phyloP scores from a whole-genome alignment of 2,113 vertebrate genomes.

The Pelecanoides urinatrix region DNA sequence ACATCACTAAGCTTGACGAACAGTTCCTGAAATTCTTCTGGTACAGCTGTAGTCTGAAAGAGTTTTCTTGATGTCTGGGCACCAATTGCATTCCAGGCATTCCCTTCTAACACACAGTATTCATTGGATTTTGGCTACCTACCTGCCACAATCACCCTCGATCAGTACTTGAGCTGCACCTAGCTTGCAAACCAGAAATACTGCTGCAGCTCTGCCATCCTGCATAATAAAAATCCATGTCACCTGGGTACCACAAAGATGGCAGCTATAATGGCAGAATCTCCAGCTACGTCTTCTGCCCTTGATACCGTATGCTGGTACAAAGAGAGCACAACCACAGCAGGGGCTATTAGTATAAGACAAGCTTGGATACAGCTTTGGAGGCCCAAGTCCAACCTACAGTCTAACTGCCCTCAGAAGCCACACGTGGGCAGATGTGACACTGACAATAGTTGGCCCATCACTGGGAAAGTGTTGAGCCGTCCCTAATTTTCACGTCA shows the following conservation, averaged over 20 bases:
- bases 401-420: background rate
- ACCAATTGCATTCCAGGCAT: background rate
- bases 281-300: background rate
- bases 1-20: background rate
- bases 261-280: background rate
- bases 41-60: background rate
- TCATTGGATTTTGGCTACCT: background rate
- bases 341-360: background rate
- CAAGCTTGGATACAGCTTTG: background rate
- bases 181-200: background rate
- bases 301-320: too few relatives aligned
- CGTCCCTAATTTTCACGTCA: too few relatives aligned
- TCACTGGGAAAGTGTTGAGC: background rate
- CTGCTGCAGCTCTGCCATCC: background rate
- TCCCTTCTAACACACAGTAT: background rate
- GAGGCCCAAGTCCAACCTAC: fast-evolving
- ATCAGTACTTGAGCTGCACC: background rate
- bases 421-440: background rate
- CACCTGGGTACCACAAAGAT: background rate
- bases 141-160: background rate
- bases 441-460: fast-evolving
- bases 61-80: background rate
- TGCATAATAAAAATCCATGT: background rate
- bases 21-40: background rate
- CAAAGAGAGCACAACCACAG: background rate